Evolutionary conservation across 2,888 invertebrate genomes (phyloP).

Genomic region (Ypsolopha sequella): DNA sequence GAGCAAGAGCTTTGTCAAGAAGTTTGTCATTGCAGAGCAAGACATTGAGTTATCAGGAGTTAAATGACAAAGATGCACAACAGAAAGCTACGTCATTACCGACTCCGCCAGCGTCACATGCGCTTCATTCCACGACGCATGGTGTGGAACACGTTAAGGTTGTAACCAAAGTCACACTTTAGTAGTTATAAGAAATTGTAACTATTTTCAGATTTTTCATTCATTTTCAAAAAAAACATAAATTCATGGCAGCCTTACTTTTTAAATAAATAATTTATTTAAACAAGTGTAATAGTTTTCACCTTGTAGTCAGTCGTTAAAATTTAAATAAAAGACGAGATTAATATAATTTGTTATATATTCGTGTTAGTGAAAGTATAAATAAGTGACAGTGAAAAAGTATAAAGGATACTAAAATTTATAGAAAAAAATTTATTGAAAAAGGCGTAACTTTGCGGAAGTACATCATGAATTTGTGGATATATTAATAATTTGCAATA

Average conservation of each 20-base stretch:
- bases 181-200: not conserved
- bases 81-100: constrained; percentile 51
- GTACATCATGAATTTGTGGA: too few species aligned
- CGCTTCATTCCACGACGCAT: constrained; percentile 60
- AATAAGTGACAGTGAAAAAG: too few species aligned
- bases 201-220: not conserved
- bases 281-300: not conserved
- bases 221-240: too few species aligned
- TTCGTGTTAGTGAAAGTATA: too few species aligned
- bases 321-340: too few species aligned
- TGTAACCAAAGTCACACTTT: not conserved
- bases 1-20: constrained; percentile 77
- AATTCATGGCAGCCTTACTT: too few species aligned
- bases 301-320: not conserved
- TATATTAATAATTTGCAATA: too few species aligned
- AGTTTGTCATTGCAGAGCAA: constrained; percentile 81
- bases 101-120: constrained; percentile 55
- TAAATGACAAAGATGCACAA: constrained; percentile 54
- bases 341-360: too few species aligned
- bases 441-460: too few species aligned
- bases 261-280: too few species aligned
- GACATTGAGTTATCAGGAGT: constrained; percentile 80
- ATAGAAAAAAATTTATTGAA: too few species aligned
- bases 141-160: constrained; percentile 66
- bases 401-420: too few species aligned